Evolutionary conservation across 2,797 vertebrate genomes (phyloP).

Genomic region (Acanthornis magna): DNA sequence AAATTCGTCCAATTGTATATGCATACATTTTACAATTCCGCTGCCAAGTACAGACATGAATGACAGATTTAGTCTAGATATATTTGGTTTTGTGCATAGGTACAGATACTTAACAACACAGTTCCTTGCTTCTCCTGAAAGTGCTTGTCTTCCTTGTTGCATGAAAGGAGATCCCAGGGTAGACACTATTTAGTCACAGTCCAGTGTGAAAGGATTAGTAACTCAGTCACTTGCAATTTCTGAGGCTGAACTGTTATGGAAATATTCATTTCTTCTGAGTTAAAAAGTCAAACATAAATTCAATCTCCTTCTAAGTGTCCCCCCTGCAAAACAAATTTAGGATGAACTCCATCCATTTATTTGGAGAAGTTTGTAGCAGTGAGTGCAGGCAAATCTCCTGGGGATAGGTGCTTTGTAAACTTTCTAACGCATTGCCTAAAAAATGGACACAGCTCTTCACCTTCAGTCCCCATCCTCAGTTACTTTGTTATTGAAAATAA

Average conservation of each 20-base stretch:
- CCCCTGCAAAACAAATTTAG: background rate
- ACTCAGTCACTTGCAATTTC: background rate
- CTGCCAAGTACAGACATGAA: background rate
- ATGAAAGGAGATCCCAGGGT: background rate
- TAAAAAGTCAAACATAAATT: background rate
- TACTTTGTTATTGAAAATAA: background rate
- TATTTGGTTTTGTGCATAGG: background rate
- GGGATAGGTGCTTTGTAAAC: background rate
- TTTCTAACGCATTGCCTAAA: background rate
- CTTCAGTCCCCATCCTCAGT: background rate
- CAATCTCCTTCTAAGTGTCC: background rate
- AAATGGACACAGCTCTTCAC: background rate
- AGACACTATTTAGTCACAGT: background rate
- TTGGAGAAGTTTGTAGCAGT: background rate
- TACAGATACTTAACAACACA: background rate
- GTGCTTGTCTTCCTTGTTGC: background rate
- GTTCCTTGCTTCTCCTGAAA: background rate
- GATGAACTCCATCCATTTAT: background rate
- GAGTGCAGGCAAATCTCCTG: background rate
- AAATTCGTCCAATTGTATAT: background rate
- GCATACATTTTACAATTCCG: background rate
- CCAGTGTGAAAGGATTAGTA: background rate
- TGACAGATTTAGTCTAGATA: background rate
- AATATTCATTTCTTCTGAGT: background rate
- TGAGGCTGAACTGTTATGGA: background rate